Evolutionary conservation across 2,888 invertebrate genomes (phyloP).

Genomic region (Tenthredo scrophulariae): DNA sequence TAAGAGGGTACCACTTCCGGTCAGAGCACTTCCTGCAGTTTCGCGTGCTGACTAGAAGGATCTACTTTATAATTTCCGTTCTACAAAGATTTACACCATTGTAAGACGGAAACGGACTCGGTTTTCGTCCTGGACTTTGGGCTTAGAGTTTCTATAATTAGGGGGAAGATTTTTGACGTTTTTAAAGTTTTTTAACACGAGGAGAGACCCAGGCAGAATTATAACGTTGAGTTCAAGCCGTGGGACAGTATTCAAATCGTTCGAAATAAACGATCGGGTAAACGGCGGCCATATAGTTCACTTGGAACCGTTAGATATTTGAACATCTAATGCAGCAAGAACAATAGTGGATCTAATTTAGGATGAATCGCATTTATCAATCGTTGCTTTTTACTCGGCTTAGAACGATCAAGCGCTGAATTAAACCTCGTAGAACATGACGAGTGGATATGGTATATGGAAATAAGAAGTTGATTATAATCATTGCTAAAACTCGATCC

Average conservation of each 20-base stretch:
- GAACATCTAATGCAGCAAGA: conserved; percentile 15
- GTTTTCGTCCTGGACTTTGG: not conserved
- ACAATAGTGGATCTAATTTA: not conserved
- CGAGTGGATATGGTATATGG: not conserved
- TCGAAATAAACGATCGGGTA: not conserved
- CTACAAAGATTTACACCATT: conserved; percentile 63
- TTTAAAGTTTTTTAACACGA: not conserved
- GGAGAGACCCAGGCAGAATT: not conserved
- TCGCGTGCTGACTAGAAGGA: conserved; percentile 53
- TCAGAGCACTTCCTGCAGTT: conserved; percentile 65
- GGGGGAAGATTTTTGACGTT: not conserved
- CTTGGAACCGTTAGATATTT: conserved; percentile 13
- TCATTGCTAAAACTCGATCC: not conserved
- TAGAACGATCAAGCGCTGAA: not conserved
- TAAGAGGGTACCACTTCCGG: conserved; percentile 69
- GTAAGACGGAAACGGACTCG: conserved; percentile 54
- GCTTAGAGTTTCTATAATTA: not conserved
- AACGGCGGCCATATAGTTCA: not conserved
- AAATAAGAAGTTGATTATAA: not conserved
- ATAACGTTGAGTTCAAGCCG: not conserved
- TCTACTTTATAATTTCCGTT: conserved; percentile 59
- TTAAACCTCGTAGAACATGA: not conserved
- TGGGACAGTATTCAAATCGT: not conserved
- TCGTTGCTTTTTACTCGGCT: not conserved
- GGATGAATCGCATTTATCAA: conserved; percentile 6